Evolutionary conservation across 1,140 invertebrate species (phyloP).

Genomic region (Halyomorpha halys): DNA sequence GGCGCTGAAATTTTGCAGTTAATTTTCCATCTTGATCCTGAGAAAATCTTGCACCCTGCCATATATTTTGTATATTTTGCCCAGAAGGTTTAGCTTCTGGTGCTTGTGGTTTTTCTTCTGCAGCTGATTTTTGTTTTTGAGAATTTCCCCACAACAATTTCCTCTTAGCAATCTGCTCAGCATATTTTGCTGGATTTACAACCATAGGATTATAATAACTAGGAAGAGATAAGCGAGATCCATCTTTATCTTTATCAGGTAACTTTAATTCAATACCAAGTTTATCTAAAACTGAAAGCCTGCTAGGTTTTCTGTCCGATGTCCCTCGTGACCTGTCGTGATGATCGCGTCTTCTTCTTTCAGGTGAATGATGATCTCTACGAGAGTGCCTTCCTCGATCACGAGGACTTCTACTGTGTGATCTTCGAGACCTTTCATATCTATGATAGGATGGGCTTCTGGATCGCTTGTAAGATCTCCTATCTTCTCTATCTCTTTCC

Average conservation of each 20-base stretch:
- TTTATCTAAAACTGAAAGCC: conserved; percentile 31
- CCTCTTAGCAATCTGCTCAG: conserved; percentile 79
- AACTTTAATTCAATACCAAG: conserved; percentile 32
- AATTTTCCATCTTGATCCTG: conserved; percentile 83
- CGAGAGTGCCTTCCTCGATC: conserved; percentile 4
- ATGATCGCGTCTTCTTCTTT: conserved; percentile 1
- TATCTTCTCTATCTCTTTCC: conserved; percentile 7
- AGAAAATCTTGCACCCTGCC: conserved; percentile 73
- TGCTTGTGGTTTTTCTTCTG: conserved; percentile 23
- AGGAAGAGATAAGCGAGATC: conserved; percentile 34
- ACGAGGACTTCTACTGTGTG: conserved; percentile 3
- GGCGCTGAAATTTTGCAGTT: conserved; percentile 85
- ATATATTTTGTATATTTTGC: conserved; percentile 53
- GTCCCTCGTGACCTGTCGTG: conserved; percentile 9
- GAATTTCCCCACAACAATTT: conserved; percentile 32
- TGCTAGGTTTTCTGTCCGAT: conserved; percentile 14
- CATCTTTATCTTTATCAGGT: conserved; percentile 21
- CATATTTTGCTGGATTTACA: conserved; percentile 69
- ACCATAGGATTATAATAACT: conserved; percentile 72
- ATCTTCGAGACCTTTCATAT: conserved; percentile 19
- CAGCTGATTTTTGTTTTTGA: conserved; percentile 40
- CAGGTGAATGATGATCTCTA: not conserved
- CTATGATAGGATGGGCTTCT: conserved; percentile 18
- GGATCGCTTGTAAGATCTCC: not conserved
- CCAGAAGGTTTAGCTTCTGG: conserved; percentile 33